Base-by-base conservation (phyloP, 2,113 vertebrate species). In the Formicarius rufipectus region DNA sequence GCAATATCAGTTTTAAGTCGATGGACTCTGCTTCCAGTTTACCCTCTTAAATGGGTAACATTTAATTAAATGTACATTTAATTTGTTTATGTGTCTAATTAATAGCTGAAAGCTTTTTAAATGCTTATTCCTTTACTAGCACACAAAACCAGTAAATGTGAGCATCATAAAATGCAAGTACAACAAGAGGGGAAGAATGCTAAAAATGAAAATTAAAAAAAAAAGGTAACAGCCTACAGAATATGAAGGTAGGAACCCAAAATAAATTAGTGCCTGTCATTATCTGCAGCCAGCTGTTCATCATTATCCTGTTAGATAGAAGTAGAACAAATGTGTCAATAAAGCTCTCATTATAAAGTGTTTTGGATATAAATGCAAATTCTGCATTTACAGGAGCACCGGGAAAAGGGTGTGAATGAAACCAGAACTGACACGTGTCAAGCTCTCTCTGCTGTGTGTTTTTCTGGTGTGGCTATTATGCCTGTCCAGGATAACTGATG, bases 61-160 rank as follows among this genome's bases (percentile, higher is more conserved):
- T 80, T 87, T 96, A 90, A 96, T 93, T 86, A 92, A 87, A 88
- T 44, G 60, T 62, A 81, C 50, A n/a, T 94, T 94, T 93, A 77
- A 79, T 83, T 94, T 86, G 79, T 93, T 74, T 83, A 87, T 56
- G 23, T 90, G 72, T 69, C 64, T 92, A 83, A 86, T 67, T 76
- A 93, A 80, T 75, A 90, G 71, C 56, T 73, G 60, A 83, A 94
- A 30, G 49, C 60, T 96, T 87, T 87, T 95, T 14, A 94, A 92
- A 68, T 90, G 16, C 45, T 87, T 30, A 23, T 84, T 92, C 47
- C 44, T 87, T 52, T 79, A 72, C 53, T 56, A 52, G 69, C 66
- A 68, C 1, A 12, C 33, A 62, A 81, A 76, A 75, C 44, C 33
- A 86, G 47, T 58, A 85, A 69, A 64, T 37, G 66, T 59, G 49